A percentile compares a stretch with the other conserved stretches of the same genome.
Conservation (phyloP, 2,797 vertebrate species). For the Parotocinclus haroldoi region DNA sequence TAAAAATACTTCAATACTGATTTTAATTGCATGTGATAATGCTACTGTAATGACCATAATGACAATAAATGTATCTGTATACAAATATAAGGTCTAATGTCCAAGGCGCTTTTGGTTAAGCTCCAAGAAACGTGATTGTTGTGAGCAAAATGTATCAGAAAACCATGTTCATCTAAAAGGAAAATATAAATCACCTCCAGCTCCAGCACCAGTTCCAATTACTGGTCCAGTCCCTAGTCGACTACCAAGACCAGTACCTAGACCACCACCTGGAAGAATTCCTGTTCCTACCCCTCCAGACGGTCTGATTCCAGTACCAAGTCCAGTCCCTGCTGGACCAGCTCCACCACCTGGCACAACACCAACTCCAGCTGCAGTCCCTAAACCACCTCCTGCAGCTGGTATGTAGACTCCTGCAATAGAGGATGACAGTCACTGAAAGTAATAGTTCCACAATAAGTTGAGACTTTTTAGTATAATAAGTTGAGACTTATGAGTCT, state of each 20-base stretch:
- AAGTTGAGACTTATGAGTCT: too few species aligned
- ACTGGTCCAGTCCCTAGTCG: constrained; percentile 55
- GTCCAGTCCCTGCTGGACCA: constrained; percentile 13
- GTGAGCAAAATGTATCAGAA: too few species aligned
- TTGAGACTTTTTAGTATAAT: too few species aligned
- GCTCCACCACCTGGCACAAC: constrained; percentile 39
- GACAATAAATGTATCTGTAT: too few species aligned
- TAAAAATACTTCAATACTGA: constrained; percentile 29
- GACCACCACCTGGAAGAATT: constrained; percentile 21
- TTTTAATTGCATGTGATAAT: background rate
- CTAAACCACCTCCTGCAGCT: constrained; percentile 57
- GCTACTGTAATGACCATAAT: too few species aligned
- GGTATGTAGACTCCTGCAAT: constrained; percentile 69
- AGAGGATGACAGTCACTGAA: constrained; percentile 15
- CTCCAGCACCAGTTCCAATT: constrained; percentile 56
- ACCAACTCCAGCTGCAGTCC: constrained; percentile 36
- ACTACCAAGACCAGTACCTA: constrained; percentile 31
- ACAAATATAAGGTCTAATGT: too few species aligned
- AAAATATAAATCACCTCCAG: constrained; percentile 51
- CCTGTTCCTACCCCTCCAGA: constrained; percentile 43
- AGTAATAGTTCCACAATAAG: background rate
- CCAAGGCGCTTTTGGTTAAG: too few species aligned
- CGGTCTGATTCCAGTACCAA: constrained; percentile 45
- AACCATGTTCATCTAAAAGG: background rate
- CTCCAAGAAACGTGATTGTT: too few species aligned